These are phyloP conservation scores for Thomomys bottae DNA, from an alignment of 2,113 vertebrate genomes.

Conservation along the genomic window DNA sequence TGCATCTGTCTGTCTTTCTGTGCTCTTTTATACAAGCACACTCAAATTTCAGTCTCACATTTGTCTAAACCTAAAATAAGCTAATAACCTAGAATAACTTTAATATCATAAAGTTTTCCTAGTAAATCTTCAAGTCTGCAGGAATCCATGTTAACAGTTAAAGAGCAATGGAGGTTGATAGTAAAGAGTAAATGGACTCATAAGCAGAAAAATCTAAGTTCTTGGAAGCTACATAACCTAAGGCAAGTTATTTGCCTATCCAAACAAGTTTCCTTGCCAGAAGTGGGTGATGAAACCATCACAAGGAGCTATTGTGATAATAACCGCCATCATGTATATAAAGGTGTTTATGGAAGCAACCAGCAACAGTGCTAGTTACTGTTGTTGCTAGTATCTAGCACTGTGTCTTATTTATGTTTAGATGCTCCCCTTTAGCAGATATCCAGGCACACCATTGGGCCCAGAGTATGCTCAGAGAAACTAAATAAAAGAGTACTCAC, in stretches of 20 bases:
- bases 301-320: neutral
- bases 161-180: neutral
- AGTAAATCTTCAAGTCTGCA: neutral
- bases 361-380: neutral
- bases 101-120: neutral
- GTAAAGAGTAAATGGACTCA: neutral
- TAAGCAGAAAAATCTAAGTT: neutral
- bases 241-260: neutral
- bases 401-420: neutral
- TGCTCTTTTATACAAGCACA: neutral
- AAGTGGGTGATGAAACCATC: neutral
- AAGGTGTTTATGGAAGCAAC: neutral
- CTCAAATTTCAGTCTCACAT: neutral
- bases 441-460: neutral
- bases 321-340: neutral
- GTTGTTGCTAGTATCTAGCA: neutral
- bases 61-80: slow-evolving; percentile 15
- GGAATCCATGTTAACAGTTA: neutral
- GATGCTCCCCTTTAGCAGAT: neutral
- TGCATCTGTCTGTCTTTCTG: neutral
- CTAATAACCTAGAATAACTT: slow-evolving; percentile 18
- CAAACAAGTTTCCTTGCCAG: neutral
- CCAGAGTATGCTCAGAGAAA: neutral
- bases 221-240: neutral
- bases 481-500: neutral